Evolutionary conservation across 2,888 invertebrate genomes (phyloP), one percentile per base, ranked within the genome.

Genomic region (Belgica antarctica): DNA sequence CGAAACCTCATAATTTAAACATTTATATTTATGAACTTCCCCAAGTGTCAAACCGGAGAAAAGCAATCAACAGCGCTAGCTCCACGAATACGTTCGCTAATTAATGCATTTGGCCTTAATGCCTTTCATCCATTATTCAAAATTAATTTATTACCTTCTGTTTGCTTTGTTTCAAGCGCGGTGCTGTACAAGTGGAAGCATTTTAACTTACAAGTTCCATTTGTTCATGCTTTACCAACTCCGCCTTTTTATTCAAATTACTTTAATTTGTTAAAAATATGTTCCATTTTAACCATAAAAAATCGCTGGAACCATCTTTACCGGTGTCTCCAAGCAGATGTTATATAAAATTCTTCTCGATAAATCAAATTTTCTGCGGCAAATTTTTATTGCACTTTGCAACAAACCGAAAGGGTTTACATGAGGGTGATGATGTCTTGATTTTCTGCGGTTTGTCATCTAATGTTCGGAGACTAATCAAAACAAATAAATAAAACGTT

Each of bases 401-500:
- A 15, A 2, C 31, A 31, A 28, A 61, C 17, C n/a, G 27, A 36
- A 63, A 27, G 41, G 34, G 36, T 65, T 27, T 8, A 17, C 46
- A 65, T 65, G 68, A 68, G 68, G 68, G 68, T 68, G 68, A 68
- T 27, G 52, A 65, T 15, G 12, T n/a, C 22, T 22, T 22, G 52
- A 52, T 19, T 2, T 22, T 70, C 61, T 70, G 61, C 61, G 70
- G 70, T 70, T 61, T 69, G 27, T 69, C 22, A 25, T 34, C 34
- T 31, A 34, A 28, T 34, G 36, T 15, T 17, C 25, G 17, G 36
- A 34, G 12, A n/a, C 19, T 41, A 59, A 70, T 61, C 59, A 70
- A 70, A 70, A 70, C 70, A 70, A 61, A 70, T 70, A 61, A 70
- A 70, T 61, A 61, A 36, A 61, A 61, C 70, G 61, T 41, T 70